Evolutionary conservation across 2,888 invertebrate species (phyloP), one percentile per base, ranked within the genome.

Genomic region (Acanthosepion pharaonis): DNA sequence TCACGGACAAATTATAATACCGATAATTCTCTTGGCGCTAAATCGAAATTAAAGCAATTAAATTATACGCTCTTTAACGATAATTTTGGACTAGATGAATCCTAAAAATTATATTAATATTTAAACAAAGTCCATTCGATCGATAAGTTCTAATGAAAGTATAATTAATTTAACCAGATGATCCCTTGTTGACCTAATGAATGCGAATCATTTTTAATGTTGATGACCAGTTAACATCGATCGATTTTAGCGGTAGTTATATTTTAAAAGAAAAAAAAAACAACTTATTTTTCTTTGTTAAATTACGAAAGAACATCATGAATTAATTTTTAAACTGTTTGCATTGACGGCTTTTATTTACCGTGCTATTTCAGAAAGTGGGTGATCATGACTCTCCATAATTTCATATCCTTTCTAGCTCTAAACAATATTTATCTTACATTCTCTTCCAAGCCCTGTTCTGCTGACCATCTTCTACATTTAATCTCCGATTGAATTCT

Each of bases 141-240:
- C 78, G n/a, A 78, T 78, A n/a, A 78, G n/a, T 78, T n/a, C 18
- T 78, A 78, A 78, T 78, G n/a, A 78, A 78, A 78, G n/a, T 78
- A 78, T n/a, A 15, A 78, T 78, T 78, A 78, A 78, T 6, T 25
- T 64, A 25, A 25, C 78, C 18, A n/a, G 78, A n/a, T 78, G n/a
- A n/a, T 78, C n/a, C n/a, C 2, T 78, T 78, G 33, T 78, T 8
- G 11, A 78, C 78, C 2, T 15, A 78, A n/a, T 78, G 5, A 78
- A n/a, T 18, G 78, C n/a, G 11, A 78, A n/a, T 11, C n/a, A 78
- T 15, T 78, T 78, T 78, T 3, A 8, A 15, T 78, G 5, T 78
- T 78, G 15, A 78, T 78, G 33, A n/a, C 59, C n/a, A 78, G 9
- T 33, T n/a, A 78, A 78, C n/a, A 78, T n/a, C 15, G 78, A 78